Percentiles rank a stretch among this genome's conserved stretches.
Conservation (phyloP, 2,888 invertebrate species). For the Neoscelio sp. region DNA sequence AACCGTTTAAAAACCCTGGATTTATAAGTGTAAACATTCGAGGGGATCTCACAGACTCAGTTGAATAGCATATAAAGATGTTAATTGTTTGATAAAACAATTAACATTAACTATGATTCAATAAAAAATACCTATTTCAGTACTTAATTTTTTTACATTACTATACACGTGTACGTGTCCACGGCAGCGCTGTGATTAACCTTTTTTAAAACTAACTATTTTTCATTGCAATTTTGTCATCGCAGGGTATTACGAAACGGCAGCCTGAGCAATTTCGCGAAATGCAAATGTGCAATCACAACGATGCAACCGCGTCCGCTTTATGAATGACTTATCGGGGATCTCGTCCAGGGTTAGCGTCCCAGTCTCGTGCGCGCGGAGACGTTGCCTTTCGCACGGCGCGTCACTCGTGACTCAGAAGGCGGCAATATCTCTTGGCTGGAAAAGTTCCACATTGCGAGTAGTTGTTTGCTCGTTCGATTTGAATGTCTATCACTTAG, state of each 20-base stretch:
- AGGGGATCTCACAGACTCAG: too few relatives aligned
- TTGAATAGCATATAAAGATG: too few relatives aligned
- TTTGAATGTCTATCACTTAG: constrained; percentile 53
- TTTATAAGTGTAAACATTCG: too few relatives aligned
- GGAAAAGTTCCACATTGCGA: constrained; percentile 54
- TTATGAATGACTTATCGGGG: constrained; percentile 54
- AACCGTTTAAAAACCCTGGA: too few relatives aligned
- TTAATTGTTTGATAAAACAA: too few relatives aligned
- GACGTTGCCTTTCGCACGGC: constrained; percentile 69
- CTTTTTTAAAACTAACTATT: too few relatives aligned
- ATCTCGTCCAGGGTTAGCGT: constrained; percentile 52
- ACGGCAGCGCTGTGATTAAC: too few relatives aligned
- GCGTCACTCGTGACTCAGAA: constrained; percentile 74
- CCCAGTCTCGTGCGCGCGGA: constrained; percentile 48
- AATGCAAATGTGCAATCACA: constrained; percentile 40
- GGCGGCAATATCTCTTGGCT: constrained; percentile 32
- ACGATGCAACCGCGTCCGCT: constrained; percentile 35
- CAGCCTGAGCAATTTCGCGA: constrained; percentile 20
- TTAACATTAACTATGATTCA: too few relatives aligned
- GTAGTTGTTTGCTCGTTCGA: constrained; percentile 43
- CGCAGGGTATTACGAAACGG: constrained; percentile 16
- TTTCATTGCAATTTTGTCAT: constrained; percentile 11
- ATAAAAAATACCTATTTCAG: too few relatives aligned
- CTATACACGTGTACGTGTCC: too few relatives aligned
- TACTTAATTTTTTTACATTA: too few relatives aligned